These are phyloP conservation scores for Phrynosoma blainvillii DNA, from an alignment of 2,113 vertebrate species.

Conservation along the genomic window DNA sequence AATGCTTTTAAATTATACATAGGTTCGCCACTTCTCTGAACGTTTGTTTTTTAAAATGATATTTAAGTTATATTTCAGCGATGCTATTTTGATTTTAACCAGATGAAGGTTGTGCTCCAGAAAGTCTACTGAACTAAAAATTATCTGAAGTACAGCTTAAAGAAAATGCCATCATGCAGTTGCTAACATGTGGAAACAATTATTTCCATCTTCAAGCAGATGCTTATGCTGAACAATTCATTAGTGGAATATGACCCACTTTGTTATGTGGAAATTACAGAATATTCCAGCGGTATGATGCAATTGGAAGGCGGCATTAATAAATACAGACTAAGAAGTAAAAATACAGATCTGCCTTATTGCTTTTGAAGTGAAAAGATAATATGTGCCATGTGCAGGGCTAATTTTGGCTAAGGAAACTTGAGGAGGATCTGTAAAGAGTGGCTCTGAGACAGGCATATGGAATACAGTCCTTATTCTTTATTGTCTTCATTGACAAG, in stretches of 20 bases:
- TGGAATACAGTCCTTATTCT: constrained; percentile 5
- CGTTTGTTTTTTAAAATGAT: constrained; percentile 44
- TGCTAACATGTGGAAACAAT: constrained; percentile 79
- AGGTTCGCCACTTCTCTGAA: constrained; percentile 26
- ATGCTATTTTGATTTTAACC: constrained; percentile 59
- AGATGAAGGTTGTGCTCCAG: constrained; percentile 54
- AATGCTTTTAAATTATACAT: not conserved
- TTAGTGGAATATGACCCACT: constrained; percentile 73
- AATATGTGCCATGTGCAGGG: constrained; percentile 41
- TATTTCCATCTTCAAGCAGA: constrained; percentile 73
- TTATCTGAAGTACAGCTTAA: constrained; percentile 71
- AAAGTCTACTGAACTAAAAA: constrained; percentile 56
- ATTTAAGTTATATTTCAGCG: constrained; percentile 52
- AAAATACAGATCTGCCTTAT: constrained; percentile 68
- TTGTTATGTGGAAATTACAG: constrained; percentile 75
- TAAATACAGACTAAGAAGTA: constrained; percentile 66
- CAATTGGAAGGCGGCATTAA: constrained; percentile 72
- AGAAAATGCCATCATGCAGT: constrained; percentile 60
- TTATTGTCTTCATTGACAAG: constrained; percentile 8
- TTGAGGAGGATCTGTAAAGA: constrained; percentile 42
- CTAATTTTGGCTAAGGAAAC: constrained; percentile 48
- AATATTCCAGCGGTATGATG: constrained; percentile 60
- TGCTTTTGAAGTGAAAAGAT: constrained; percentile 64
- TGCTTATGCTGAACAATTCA: constrained; percentile 63
- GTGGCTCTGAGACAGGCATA: not conserved